These are phyloP conservation scores for Trogon surrucura DNA, from an alignment of 2,113 vertebrate genomes.

Conservation along the genomic window DNA sequence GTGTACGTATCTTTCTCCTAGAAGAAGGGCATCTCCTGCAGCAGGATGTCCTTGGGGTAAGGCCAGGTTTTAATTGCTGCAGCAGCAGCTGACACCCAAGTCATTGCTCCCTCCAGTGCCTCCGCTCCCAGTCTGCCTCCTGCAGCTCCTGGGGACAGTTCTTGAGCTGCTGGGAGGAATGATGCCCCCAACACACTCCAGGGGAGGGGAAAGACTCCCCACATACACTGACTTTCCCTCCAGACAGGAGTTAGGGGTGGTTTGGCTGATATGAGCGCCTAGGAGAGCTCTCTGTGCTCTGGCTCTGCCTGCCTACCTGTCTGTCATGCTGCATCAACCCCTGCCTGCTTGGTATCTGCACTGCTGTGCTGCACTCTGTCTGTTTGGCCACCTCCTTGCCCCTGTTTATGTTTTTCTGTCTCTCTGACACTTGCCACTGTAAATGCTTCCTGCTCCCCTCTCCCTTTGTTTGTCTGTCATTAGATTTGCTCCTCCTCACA, in stretches of 20 bases:
- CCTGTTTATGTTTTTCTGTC: background rate
- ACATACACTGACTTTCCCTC: background rate
- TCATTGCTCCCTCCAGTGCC: background rate
- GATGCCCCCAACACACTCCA: background rate
- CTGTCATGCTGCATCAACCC: background rate
- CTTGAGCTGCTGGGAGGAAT: background rate
- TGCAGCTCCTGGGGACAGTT: background rate
- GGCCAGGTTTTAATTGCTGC: constrained; percentile 36
- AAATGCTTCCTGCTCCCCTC: background rate
- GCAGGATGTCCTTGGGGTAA: constrained; percentile 18
- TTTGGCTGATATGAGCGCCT: background rate
- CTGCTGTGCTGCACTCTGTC: background rate
- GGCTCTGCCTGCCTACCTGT: background rate
- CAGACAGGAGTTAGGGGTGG: background rate
- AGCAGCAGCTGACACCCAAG: background rate
- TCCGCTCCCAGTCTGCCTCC: background rate
- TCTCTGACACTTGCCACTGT: background rate
- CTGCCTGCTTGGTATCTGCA: background rate
- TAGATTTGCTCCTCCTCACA: background rate
- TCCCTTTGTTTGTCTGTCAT: background rate
- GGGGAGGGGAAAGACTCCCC: background rate
- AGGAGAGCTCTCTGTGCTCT: background rate
- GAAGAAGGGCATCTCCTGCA: background rate
- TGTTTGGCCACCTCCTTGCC: background rate
- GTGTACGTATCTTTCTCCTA: background rate